Percentiles rank a stretch among this genome's conserved stretches.
Conservation (phyloP, 2,797 vertebrate species). For the Periophthalmus magnuspinnatus region DNA sequence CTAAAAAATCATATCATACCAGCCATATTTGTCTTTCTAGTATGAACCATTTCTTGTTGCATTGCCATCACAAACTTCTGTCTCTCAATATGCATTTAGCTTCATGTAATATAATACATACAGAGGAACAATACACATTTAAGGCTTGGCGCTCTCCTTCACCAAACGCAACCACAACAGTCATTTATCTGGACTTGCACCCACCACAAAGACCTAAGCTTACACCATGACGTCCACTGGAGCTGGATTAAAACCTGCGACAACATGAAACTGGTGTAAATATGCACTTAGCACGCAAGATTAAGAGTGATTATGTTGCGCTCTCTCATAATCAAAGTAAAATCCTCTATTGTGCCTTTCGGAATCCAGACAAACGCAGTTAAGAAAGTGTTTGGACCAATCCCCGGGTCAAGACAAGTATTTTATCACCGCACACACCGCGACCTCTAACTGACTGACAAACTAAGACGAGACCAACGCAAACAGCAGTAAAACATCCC, state of each 20-base stretch:
- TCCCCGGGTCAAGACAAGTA: neutral
- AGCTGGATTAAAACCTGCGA: neutral
- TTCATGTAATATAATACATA: too few relatives aligned
- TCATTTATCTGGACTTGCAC: too few relatives aligned
- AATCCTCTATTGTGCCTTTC: neutral
- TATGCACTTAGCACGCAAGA: neutral
- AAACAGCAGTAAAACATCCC: conserved; percentile 1
- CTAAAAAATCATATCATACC: too few relatives aligned
- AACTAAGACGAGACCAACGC: conserved; percentile 1
- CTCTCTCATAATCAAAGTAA: neutral
- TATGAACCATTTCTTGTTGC: neutral
- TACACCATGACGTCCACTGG: too few relatives aligned
- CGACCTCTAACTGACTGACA: neutral
- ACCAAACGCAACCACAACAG: too few relatives aligned
- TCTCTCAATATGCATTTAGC: neutral
- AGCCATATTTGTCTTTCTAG: too few relatives aligned
- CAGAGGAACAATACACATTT: neutral
- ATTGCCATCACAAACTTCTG: neutral
- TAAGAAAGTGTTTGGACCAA: too few relatives aligned
- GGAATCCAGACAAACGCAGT: neutral
- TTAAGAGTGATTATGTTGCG: neutral
- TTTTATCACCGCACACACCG: neutral
- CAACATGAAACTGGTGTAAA: neutral
- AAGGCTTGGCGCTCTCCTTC: too few relatives aligned
- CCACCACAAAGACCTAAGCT: too few relatives aligned